Evolutionary conservation across 2,888 invertebrate species (phyloP).

Genomic region (Clunio marinus): DNA sequence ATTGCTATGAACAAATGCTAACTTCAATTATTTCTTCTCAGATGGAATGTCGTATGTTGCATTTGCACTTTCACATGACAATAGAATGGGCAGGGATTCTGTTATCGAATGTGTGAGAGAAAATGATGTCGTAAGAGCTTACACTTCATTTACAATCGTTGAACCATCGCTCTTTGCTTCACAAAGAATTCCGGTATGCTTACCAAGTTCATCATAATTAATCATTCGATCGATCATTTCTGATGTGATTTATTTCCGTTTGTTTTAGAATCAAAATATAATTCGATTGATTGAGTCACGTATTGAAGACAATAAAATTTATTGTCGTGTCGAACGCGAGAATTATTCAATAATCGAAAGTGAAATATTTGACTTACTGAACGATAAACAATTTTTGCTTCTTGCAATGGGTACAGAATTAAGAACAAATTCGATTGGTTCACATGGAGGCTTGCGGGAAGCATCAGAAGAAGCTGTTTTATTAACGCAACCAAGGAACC

Average conservation of each 20-base stretch:
- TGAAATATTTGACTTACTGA: constrained; percentile 64
- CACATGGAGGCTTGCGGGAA: background rate
- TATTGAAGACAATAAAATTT: constrained; percentile 64
- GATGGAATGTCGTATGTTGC: background rate
- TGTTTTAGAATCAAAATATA: constrained; percentile 61
- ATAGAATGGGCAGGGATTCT: background rate
- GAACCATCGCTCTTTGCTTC: no score
- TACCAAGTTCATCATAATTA: no score
- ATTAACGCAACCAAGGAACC: constrained; percentile 51
- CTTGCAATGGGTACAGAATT: constrained; percentile 54
- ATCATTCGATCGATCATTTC: background rate
- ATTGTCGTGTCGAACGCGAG: constrained; percentile 71
- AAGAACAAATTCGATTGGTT: background rate
- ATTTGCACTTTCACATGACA: background rate
- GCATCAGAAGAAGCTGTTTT: constrained; percentile 46
- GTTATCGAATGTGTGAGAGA: constrained; percentile 10
- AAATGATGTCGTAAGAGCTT: background rate
- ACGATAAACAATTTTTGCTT: constrained; percentile 65
- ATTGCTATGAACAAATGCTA: no score
- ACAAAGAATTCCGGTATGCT: no score
- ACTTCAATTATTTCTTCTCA: no score
- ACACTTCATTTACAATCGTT: background rate
- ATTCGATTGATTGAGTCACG: constrained; percentile 63
- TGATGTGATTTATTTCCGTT: constrained; percentile 43
- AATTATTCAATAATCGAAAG: constrained; percentile 60